Base-by-base conservation (phyloP, 2,113 vertebrate species). In the human region DNA sequence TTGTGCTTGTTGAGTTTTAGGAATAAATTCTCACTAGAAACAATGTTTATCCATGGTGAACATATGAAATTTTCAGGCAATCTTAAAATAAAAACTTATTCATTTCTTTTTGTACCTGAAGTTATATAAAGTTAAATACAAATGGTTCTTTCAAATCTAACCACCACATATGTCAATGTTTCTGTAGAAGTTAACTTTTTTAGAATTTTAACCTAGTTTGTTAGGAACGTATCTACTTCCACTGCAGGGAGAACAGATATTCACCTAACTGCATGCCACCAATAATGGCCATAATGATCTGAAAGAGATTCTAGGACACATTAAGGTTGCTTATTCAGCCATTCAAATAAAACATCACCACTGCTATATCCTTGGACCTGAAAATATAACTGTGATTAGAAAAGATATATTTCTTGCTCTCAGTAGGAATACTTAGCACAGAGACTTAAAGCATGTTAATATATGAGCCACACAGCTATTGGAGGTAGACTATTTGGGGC, bases 81-180 rank as follows among this genome's bases (percentile, higher is more conserved):
- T 11, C 2, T 93, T 84, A 92, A 95, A 93, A 43, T 50, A 73
- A 93, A 94, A 90, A 43, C 1, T 5, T 76, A 78, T 7, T 82
- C 16, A 72, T 78, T 4, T 88, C 22, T 23, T 66, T 95, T 76
- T 79, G 1, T 66, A 88, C 22, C 45, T 84, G 43, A 90, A 73
- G 23, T 93, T 72, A 82, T 89, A 90, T 73, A 70, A 90, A 73
- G 18, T 90, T 72, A 82, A 94, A 90, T 73, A 82, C 17, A 68
- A 90, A 72, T 90, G 3, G 1, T 50, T 83, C 8, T 78, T 8
- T 88, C 32, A 25, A 87, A n/a, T 72, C 11, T 83, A 73, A 78
- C 14, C 5, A 88, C 2, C 7, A 55, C 6, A 72, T 80, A 57
- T 55, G 32, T 27, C 32, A 59, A 76, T 91, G 17, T 86, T 78